Evolutionary conservation across 2,113 vertebrate genomes (phyloP), one percentile per base, ranked within the genome.

Genomic region (Trinectes maculatus): DNA sequence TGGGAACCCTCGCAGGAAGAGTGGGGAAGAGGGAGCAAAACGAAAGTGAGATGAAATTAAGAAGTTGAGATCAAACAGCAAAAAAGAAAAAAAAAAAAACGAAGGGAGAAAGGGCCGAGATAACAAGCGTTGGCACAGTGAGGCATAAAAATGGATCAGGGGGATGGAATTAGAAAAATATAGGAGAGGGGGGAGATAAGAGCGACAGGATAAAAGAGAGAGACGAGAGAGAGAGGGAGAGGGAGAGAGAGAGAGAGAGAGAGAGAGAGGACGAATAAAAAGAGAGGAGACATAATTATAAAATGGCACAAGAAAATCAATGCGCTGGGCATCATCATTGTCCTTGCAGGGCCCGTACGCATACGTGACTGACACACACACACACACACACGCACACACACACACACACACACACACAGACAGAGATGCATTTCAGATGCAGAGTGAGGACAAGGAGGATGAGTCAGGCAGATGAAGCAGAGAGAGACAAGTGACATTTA

Each of bases 41-140:
- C 0, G 13, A 74, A 84, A 77, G 58, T 3, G 44, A 85, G 68
- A 83, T 79, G 85, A 88, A 90, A 91, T 90, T 82, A 89, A 84
- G 85, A 88, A 85, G 83, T 82, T 74, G 77, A 89, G 87, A 91
- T 90, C 83, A 91, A 89, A 89, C 66, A 69, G 40, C 43, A 44
- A 59, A 76, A 57, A 59, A 57, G 6, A 3, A 12, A 31, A 52
- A 29, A 31, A 19, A 44, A 48, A 21, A 18, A 25, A 18, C n/a
- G n/a, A n/a, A 8, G 4, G 21, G n/a, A 72, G 60, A 81, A 82
- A 67, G 75, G 73, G 65, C 54, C 26, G 37, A 86, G 88, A 91
- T 91, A 91, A 90, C 83, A 79, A 88, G 83, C 83, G 61, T 3
- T 60, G 71, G 71, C 77, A 89, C 70, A 79, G 63, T 34, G 75